Conservation (phyloP, 2,888 invertebrate genomes). For the Arrhopalites spinosus region DNA sequence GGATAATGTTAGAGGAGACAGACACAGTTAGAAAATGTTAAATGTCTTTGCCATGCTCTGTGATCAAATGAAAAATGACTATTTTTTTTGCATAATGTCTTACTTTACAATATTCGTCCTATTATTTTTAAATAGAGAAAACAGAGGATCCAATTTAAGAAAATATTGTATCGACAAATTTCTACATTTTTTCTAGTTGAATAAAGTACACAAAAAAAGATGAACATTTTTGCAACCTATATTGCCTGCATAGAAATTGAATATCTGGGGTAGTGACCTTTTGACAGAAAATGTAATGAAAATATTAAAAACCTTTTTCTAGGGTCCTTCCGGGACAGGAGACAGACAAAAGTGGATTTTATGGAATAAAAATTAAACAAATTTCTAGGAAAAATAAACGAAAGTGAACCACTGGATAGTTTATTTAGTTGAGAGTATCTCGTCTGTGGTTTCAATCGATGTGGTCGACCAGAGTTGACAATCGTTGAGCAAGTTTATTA, state of each 20-base stretch:
- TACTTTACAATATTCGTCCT: neutral
- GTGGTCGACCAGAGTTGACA: too few relatives aligned
- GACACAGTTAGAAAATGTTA: neutral
- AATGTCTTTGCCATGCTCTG: slow-evolving; percentile 18
- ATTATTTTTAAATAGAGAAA: neutral
- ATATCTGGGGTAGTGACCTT: neutral
- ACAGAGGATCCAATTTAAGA: neutral
- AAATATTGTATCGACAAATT: too few relatives aligned
- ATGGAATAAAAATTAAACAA: neutral
- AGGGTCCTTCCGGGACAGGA: neutral
- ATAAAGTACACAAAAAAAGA: neutral
- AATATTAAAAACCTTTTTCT: neutral
- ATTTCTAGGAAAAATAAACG: neutral
- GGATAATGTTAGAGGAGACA: too few relatives aligned
- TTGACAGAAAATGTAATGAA: neutral
- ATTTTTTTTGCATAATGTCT: neutral
- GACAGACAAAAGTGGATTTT: too few relatives aligned
- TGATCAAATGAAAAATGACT: slow-evolving; percentile 23
- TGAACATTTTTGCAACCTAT: neutral
- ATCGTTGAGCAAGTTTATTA: too few relatives aligned
- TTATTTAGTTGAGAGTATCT: too few relatives aligned
- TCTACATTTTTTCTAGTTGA: slow-evolving; percentile 10
- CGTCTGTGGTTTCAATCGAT: too few relatives aligned
- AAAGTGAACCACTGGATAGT: too few relatives aligned
- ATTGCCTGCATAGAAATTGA: neutral